Conservation (phyloP, 2,888 invertebrate genomes). For the Perdita meconis region DNA sequence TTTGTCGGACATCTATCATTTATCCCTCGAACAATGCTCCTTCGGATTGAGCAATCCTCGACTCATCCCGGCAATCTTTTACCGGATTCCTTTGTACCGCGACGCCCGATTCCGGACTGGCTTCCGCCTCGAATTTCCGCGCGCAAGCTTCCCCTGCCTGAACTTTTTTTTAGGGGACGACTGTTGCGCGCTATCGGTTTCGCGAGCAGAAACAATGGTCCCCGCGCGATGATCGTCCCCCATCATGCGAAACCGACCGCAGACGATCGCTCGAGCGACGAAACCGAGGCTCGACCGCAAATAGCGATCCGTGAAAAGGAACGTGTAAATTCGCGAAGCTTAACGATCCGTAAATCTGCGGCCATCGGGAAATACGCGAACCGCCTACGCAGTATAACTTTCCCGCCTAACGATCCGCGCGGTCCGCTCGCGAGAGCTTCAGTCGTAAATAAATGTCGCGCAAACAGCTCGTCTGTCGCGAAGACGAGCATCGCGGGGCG, state of each 20-base stretch:
- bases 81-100: background rate
- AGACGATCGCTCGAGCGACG: slow-evolving; percentile 10
- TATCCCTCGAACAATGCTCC: background rate
- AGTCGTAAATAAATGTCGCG: slow-evolving; percentile 58
- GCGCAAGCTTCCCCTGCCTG: no score
- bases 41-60: slow-evolving; percentile 12
- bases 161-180: background rate
- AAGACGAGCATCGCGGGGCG: slow-evolving; percentile 16
- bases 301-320: slow-evolving; percentile 56
- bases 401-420: slow-evolving; percentile 50
- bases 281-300: slow-evolving; percentile 58
- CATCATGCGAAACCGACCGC: background rate
- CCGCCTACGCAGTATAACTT: slow-evolving; percentile 68
- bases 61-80: slow-evolving; percentile 33
- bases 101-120: slow-evolving; percentile 3
- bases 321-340: slow-evolving; percentile 65
- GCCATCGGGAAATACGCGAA: slow-evolving; percentile 62
- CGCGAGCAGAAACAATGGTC: background rate
- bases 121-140: slow-evolving; percentile 8
- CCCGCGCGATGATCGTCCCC: background rate
- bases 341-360: slow-evolving; percentile 71
- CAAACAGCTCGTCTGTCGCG: slow-evolving; percentile 36
- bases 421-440: slow-evolving; percentile 22
- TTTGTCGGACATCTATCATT: slow-evolving; percentile 10
- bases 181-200: background rate